These are phyloP conservation scores for Folsomia candida DNA, from an alignment of 2,888 invertebrate genomes.

Conservation along the genomic window DNA sequence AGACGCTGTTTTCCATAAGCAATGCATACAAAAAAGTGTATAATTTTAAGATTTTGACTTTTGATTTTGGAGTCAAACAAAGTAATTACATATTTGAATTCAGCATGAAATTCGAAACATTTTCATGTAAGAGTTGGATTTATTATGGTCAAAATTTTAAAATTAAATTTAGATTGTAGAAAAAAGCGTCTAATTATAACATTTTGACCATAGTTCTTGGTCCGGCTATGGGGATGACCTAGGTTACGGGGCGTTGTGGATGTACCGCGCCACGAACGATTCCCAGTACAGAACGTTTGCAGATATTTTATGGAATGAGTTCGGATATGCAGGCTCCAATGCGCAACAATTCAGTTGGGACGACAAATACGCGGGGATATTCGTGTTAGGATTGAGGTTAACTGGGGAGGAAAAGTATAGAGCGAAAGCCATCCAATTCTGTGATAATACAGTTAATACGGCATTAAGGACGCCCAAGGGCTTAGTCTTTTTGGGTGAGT, in stretches of 20 bases:
- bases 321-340: constrained; percentile 57
- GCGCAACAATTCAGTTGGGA: constrained; percentile 61
- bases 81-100: no score
- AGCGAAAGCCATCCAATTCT: constrained; percentile 57
- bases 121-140: no score
- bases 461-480: constrained; percentile 60
- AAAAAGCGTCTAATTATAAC: no score
- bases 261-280: constrained; percentile 59
- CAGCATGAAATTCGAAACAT: no score
- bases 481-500: constrained; percentile 59
- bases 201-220: constrained; percentile 52
- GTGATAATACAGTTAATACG: constrained; percentile 57
- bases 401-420: constrained; percentile 56
- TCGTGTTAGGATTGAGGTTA: no score
- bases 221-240: constrained; percentile 62
- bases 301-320: constrained; percentile 57
- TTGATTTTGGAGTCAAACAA: no score
- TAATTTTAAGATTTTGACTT: no score
- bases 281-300: constrained; percentile 58
- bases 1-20: no score
- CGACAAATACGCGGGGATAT: constrained; percentile 61
- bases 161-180: no score
- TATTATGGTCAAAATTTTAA: no score
- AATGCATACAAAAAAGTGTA: no score
- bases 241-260: constrained; percentile 62